Base-by-base conservation (phyloP, 92 coral and sea anemone genomes). In the Epizoanthus illoricatus region DNA sequence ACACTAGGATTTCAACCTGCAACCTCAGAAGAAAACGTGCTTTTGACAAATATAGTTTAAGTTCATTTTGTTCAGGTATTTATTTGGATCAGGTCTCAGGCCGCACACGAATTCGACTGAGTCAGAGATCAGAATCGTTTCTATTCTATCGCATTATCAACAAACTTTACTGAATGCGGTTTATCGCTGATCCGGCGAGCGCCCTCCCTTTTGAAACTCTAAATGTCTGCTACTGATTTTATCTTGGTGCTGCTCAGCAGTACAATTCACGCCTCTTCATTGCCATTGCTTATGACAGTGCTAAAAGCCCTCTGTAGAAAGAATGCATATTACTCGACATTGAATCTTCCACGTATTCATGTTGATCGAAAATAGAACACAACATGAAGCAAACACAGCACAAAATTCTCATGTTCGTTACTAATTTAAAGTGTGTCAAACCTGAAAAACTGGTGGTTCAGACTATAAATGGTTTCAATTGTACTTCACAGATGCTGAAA, bases 251-350 rank as follows among this genome's bases (percentile, higher is more conserved):
- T 78, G 23, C 71, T 33, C 13, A 59, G 72, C 71, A 45, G 82
- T 63, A 28, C 45, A 41, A 18, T 23, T 39, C 57, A 16, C 71
- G 56, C 61, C 5, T 64, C 42, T 41, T 43, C 82, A 13, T 62
- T 70, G 47, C 71, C 7, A 2, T 78, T 62, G 62, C 71, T 78
- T 69, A 64, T 78, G 82, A 78, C 82, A 78, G 82, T 57, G 21
- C 41, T 78, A 78, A 78, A 78, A 78, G 82, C 71, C 10, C 56
- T 9, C 82, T 63, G 71, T 6, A 78, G 71, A 78, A 78, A 20
- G 59, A 63, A 63, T 63, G 65, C 65, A 15, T 62, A 63, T 57
- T 62, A 41, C 24, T 19, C n/a, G n/a, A 18, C 6, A 59, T 56
- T 24, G 71, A 78, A 78, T 52, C 56, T 52, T 52, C 10, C 13